Percentiles rank a stretch among this genome's conserved stretches.
Conservation (phyloP, 92 coral and sea anemone species). For the Bergia sp. region DNA sequence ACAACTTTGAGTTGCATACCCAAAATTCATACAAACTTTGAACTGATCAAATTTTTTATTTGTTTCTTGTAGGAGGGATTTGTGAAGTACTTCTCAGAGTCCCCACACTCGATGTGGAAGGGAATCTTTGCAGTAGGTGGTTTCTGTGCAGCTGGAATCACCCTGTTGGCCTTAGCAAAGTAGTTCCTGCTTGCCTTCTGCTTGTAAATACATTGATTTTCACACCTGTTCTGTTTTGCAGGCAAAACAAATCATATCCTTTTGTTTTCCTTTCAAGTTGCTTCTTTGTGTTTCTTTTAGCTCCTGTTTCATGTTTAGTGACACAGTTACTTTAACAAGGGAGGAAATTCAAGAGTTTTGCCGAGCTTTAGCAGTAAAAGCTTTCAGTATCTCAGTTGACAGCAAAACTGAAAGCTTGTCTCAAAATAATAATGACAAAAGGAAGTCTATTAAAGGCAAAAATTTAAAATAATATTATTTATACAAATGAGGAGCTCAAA, state of each 20-base stretch:
- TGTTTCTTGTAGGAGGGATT: slow-evolving; percentile 82
- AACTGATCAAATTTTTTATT: neutral
- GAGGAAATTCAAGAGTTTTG: slow-evolving; percentile 1
- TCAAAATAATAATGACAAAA: neutral
- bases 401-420: neutral
- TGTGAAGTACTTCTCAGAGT: slow-evolving; percentile 91
- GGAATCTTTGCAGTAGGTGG: slow-evolving; percentile 95
- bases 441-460: neutral
- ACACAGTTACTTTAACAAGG: neutral
- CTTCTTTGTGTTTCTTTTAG: neutral
- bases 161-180: slow-evolving; percentile 87
- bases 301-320: neutral
- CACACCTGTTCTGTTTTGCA: slow-evolving; percentile 29
- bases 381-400: neutral
- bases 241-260: slow-evolving; percentile 34
- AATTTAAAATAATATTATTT: too few relatives aligned
- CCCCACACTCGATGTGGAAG: slow-evolving; percentile 87
- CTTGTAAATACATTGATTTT: slow-evolving; percentile 25
- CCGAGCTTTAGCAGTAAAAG: neutral
- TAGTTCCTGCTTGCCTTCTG: slow-evolving; percentile 35
- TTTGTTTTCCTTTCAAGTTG: neutral
- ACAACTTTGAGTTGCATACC: too few relatives aligned
- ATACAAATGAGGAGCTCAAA: neutral
- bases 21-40: too few relatives aligned
- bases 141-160: slow-evolving; percentile 96